Evolutionary conservation across 2,797 vertebrate species (phyloP), one percentile per base, ranked within the genome.

Genomic region (Lagorchestes hirsutus): DNA sequence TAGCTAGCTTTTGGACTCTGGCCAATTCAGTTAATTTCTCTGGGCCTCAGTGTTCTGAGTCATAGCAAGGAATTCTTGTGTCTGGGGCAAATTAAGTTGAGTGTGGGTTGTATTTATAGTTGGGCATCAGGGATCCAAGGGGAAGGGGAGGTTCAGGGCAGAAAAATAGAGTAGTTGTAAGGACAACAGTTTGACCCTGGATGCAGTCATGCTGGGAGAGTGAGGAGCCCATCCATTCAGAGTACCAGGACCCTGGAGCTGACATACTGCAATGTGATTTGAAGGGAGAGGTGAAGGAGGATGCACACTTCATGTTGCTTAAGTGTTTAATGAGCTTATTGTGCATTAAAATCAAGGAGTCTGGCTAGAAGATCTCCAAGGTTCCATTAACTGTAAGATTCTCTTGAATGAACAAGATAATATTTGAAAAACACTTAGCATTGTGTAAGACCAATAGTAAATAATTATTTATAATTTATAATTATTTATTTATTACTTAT

Each of bases 271-370:
- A 82, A 24, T 22, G 40, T 2, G 18, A 82, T 82, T 82, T 46
- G n/a, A 9, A 82, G 40, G 40, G 22, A 46, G 22, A 82, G 2
- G 16, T n/a, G n/a, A 46, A 18, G n/a, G 67, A 74, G 6, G 6
- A 40, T 40, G n/a, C 6, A 74, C 2, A 74, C 0, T 1, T 6
- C 1, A 2, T 22, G n/a, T 74, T 40, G 1, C n/a, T 40, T 22
- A 74, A 74, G 6, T 74, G 14, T 74, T 74, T 40, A 40, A 40
- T 22, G 67, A n/a, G 6, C 18, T 46, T 18, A 40, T 46, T 82
- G n/a, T 1, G 3, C 67, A 46, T 40, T 82, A 9, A 40, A 82
- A 82, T 82, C n/a, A 82, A 40, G n/a, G 67, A 82, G 18, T 82
- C 24, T 82, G 18, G n/a, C 11, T 6, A 74, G n/a, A 74, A 40